A percentile compares a stretch with the other conserved stretches of the same genome.
Evolutionary conservation across 2,888 invertebrate species (phyloP).

Genomic region (Chaitophorus viminalis): DNA sequence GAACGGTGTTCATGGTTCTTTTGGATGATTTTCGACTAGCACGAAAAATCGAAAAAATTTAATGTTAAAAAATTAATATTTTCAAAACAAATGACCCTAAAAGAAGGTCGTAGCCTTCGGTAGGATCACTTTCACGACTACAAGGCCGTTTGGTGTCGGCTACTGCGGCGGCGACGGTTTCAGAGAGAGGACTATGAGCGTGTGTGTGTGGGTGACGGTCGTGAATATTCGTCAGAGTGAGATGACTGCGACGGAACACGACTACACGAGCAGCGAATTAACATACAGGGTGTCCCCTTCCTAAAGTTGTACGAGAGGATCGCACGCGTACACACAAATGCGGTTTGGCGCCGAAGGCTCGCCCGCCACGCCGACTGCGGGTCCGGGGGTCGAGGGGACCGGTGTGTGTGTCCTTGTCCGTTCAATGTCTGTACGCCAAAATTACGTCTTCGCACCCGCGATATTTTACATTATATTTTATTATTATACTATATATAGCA

Average conservation of each 20-base stretch:
- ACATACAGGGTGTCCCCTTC: constrained; percentile 41
- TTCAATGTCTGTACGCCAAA: constrained; percentile 48
- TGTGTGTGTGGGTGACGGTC: constrained; percentile 54
- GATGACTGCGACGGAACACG: not conserved
- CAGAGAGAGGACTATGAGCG: not conserved
- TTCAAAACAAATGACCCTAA: constrained; percentile 55
- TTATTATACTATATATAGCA: not conserved
- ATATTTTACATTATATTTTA: not conserved
- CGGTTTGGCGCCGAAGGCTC: not conserved
- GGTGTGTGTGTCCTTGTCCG: constrained; percentile 39
- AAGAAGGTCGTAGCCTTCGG: constrained; percentile 60
- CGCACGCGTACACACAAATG: not conserved
- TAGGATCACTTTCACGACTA: constrained; percentile 54
- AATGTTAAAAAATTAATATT: not conserved
- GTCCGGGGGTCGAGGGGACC: not conserved
- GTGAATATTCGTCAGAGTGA: constrained; percentile 49
- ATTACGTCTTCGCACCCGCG: not conserved
- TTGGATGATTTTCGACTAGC: not conserved
- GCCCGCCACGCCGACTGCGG: not conserved
- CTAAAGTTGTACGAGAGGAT: not conserved
- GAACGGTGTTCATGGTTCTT: too few relatives aligned
- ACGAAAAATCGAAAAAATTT: not conserved
- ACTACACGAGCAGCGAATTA: constrained; percentile 16
- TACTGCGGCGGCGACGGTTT: not conserved
- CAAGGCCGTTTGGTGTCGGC: constrained; percentile 58